Percentiles rank a stretch among this genome's conserved stretches.
phyloP scores from a whole-genome alignment of 2,888 invertebrate species.

The Idaea straminata region DNA sequence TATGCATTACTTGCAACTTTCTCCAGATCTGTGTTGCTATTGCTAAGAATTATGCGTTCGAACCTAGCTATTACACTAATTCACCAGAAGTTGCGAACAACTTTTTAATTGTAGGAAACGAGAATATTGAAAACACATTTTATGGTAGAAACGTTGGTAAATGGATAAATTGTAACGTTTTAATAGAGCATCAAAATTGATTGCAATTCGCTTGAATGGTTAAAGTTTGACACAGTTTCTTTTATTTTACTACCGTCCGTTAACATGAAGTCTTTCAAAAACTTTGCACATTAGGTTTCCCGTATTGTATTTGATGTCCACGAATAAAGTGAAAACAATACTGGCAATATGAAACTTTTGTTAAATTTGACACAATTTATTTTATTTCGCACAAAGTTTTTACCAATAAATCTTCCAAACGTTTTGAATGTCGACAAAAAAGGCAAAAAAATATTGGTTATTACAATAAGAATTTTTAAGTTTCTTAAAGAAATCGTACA shows the following conservation, averaged over 20 bases:
- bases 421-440: not conserved
- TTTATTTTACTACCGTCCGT: not conserved
- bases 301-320: no score
- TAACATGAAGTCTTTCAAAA: not conserved
- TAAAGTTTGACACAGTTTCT: not conserved
- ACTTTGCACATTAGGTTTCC: not conserved
- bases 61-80: constrained; percentile 17
- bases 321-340: no score
- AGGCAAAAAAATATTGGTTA: not conserved
- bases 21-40: constrained; percentile 23
- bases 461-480: not conserved
- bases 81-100: constrained; percentile 9
- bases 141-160: not conserved
- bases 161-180: constrained; percentile 8
- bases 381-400: no score
- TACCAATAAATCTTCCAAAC: no score
- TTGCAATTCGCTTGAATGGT: not conserved
- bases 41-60: constrained; percentile 18
- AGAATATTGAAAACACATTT: not conserved
- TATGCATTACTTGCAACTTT: constrained; percentile 38
- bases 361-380: no score
- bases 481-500: not conserved
- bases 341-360: no score
- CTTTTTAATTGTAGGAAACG: not conserved
- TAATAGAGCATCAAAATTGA: constrained; percentile 28